Evolutionary conservation across 2,888 invertebrate genomes (phyloP), one percentile per base, ranked within the genome.

Genomic region (Scelioninae gen. 2): DNA sequence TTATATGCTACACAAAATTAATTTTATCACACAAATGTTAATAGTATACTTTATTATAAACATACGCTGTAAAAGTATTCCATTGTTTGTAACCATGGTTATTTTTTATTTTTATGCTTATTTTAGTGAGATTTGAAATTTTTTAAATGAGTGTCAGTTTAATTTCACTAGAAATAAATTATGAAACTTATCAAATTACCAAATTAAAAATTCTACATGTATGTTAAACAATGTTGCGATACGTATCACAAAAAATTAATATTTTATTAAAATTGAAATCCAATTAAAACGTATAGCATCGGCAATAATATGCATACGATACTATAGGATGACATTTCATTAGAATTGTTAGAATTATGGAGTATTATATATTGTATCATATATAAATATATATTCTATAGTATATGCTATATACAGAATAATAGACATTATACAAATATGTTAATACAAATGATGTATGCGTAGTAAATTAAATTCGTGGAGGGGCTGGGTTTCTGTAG

Each of bases 361-460:
- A 85, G 82, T 85, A 85, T 78, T 82, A 81, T 79, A 77, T 81
- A 83, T 81, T 85, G 84, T 85, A 85, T 80, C 81, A 84, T 85
- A 85, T 48, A 55, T 60, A 65, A 33, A 45, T 50, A 60, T 48
- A 33, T 78, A 77, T 81, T 79, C n/a, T n/a, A 83, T 81, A 81
- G 78, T 77, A 78, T 78, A 81, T 81, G 43, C 53, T 70, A 58
- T 81, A 80, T 76, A 77, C 74, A 68, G 77, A 80, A 78, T 79
- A 73, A 78, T 81, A 83, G 77, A 67, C 77, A 79, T 81, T 81
- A 76, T 79, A 78, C 70, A 77, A 76, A 78, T 78, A 74, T 74
- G 65, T 65, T 65, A 76, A 78, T 77, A 77, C 69, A 73, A 71
- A 74, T 73, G 75, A 75, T 79, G 76, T 75, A 77, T 58, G 61